phyloP scores from a whole-genome alignment of 2,888 invertebrate species.

The Cyclophora albipunctata region DNA sequence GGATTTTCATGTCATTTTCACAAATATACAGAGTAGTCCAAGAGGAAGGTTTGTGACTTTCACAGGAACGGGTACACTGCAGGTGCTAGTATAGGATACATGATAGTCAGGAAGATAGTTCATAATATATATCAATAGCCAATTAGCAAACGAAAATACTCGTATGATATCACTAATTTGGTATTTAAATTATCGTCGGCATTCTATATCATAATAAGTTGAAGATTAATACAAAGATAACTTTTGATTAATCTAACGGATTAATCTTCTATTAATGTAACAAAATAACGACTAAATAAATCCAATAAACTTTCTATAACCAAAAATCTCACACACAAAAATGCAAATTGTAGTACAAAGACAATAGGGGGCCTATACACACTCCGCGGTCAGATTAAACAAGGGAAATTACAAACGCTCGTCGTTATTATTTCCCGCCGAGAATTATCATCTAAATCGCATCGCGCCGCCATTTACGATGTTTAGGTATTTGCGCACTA shows the following conservation, averaged over 20 bases:
- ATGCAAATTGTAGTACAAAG: conserved; percentile 23
- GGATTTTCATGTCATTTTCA: too few species aligned
- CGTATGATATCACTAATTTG: too few species aligned
- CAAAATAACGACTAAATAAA: too few species aligned
- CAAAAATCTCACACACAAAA: conserved; percentile 17
- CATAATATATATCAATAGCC: too few species aligned
- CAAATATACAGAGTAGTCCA: too few species aligned
- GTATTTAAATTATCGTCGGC: too few species aligned
- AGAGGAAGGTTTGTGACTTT: too few species aligned
- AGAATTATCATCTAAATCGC: conserved; percentile 75
- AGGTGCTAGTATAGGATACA: too few species aligned
- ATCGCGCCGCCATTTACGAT: conserved; percentile 65
- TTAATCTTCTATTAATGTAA: too few species aligned
- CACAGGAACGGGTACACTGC: too few species aligned
- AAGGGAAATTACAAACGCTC: conserved; percentile 48
- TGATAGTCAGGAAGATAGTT: too few species aligned
- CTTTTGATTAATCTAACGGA: background rate
- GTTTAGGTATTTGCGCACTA: conserved; percentile 75
- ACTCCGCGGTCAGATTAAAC: conserved; percentile 40
- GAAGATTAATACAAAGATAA: background rate
- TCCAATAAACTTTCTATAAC: background rate
- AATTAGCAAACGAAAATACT: too few species aligned
- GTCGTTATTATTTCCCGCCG: conserved; percentile 64
- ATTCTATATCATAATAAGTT: background rate
- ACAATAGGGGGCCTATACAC: conserved; percentile 22